Evolutionary conservation across 2,888 invertebrate species (phyloP).

Genomic region (Nomada lathburiana): DNA sequence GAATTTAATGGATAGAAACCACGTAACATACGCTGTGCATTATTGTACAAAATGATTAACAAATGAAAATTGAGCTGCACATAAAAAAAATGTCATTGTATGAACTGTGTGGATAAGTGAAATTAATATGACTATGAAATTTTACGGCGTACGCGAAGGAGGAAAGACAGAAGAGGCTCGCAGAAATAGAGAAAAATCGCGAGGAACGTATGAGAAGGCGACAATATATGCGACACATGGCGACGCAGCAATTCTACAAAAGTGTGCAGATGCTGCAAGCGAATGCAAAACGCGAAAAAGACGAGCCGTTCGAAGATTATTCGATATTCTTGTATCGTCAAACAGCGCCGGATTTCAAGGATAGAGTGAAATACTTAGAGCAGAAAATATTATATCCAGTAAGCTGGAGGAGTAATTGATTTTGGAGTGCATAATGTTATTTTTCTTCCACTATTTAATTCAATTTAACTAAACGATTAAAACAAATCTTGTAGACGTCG

Average conservation of each 20-base stretch:
- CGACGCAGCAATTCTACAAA: constrained; percentile 93
- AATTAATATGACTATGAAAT: constrained; percentile 53
- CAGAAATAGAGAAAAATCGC: constrained; percentile 90
- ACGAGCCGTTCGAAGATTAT: constrained; percentile 92
- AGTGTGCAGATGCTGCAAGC: constrained; percentile 94
- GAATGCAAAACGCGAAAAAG: constrained; percentile 88
- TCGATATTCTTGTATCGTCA: constrained; percentile 94
- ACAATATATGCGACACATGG: constrained; percentile 89
- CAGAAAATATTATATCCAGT: constrained; percentile 90
- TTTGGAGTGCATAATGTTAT: constrained; percentile 42
- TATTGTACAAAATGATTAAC: constrained; percentile 27
- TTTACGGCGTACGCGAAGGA: constrained; percentile 85
- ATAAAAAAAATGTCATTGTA: constrained; percentile 1
- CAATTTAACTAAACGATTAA: constrained; percentile 33
- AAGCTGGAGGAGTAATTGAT: constrained; percentile 83
- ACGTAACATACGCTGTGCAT: constrained; percentile 30
- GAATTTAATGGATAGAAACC: constrained; percentile 26
- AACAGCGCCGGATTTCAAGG: constrained; percentile 93
- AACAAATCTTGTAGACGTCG: background rate
- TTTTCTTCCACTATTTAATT: background rate
- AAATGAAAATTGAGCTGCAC: constrained; percentile 16
- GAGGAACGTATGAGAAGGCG: constrained; percentile 88
- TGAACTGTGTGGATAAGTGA: background rate
- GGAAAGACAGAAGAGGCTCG: constrained; percentile 90
- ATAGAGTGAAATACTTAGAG: constrained; percentile 93